Percentiles rank a stretch among this genome's conserved stretches.
These are phyloP conservation scores for Pantherophis vulpinus DNA, from an alignment of 2,797 vertebrate species.

Conservation along the genomic window DNA sequence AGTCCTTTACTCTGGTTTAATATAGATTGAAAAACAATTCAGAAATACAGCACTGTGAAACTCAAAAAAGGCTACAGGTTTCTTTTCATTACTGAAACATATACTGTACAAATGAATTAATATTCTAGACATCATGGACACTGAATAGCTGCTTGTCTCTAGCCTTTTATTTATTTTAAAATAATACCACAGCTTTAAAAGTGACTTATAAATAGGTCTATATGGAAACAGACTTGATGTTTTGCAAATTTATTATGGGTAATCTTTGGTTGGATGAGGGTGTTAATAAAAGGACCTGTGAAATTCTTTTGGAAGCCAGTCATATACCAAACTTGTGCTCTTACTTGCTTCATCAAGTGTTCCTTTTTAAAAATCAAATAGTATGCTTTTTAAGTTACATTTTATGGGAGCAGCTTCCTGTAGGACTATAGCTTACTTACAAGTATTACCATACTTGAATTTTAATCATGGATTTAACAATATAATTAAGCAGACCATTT, in stretches of 20 bases:
- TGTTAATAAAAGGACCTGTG: conserved; percentile 60
- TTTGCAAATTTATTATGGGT: conserved; percentile 60
- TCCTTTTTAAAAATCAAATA: conserved; percentile 78
- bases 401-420: conserved; percentile 70
- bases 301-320: conserved; percentile 69
- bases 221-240: conserved; percentile 65
- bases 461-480: conserved; percentile 80
- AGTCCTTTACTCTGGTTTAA: conserved; percentile 38
- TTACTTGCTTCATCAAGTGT: conserved; percentile 84
- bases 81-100: conserved; percentile 61
- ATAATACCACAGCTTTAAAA: conserved; percentile 64
- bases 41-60: conserved; percentile 52
- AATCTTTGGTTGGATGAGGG: conserved; percentile 58
- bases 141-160: conserved; percentile 53
- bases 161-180: conserved; percentile 63
- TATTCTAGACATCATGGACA: conserved; percentile 45
- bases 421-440: conserved; percentile 74
- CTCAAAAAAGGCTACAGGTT: conserved; percentile 41
- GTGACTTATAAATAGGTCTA: conserved; percentile 50
- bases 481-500: conserved; percentile 73
- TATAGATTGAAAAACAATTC: conserved; percentile 54
- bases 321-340: conserved; percentile 89
- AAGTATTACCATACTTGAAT: conserved; percentile 78
- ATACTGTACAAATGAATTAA: conserved; percentile 48
- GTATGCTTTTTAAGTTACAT: conserved; percentile 72